These are phyloP conservation scores for Rallus crepitans DNA, from an alignment of 2,797 vertebrate genomes.

Conservation along the genomic window DNA sequence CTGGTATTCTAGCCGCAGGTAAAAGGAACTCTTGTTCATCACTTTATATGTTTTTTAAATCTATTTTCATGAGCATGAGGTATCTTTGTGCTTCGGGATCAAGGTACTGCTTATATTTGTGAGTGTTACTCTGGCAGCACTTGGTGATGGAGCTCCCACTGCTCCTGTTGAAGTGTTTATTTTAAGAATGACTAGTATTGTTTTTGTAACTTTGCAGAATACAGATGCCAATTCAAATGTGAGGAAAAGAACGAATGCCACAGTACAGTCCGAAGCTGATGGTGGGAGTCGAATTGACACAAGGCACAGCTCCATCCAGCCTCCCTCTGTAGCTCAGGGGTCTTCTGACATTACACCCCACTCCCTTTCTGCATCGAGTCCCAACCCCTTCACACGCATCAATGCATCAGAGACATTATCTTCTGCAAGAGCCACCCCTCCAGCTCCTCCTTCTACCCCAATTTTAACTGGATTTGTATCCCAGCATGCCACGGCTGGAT, in stretches of 20 bases:
- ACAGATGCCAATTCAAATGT: constrained; percentile 91
- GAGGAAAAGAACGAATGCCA: constrained; percentile 90
- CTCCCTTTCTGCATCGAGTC: constrained; percentile 87
- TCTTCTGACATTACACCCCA: constrained; percentile 77
- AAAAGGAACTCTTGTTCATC: not conserved
- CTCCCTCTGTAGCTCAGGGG: constrained; percentile 77
- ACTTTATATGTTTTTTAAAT: not conserved
- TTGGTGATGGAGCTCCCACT: not conserved
- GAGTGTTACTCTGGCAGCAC: not conserved
- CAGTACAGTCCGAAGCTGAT: constrained; percentile 82
- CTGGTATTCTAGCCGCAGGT: not conserved
- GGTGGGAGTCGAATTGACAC: constrained; percentile 83
- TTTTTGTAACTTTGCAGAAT: constrained; percentile 79
- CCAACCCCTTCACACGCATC: constrained; percentile 89
- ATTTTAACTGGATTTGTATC: constrained; percentile 81
- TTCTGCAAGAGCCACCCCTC: constrained; percentile 82
- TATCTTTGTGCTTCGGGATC: not conserved
- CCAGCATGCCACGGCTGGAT: constrained; percentile 72
- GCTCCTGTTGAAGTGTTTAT: not conserved
- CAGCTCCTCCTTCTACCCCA: constrained; percentile 84
- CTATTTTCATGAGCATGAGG: not conserved
- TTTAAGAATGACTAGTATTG: constrained; percentile 5
- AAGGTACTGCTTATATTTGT: not conserved
- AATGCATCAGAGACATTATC: constrained; percentile 83
- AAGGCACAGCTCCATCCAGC: constrained; percentile 80